phyloP scores from a whole-genome alignment of 92 coral and sea anemone species.

The Porites lobata region DNA sequence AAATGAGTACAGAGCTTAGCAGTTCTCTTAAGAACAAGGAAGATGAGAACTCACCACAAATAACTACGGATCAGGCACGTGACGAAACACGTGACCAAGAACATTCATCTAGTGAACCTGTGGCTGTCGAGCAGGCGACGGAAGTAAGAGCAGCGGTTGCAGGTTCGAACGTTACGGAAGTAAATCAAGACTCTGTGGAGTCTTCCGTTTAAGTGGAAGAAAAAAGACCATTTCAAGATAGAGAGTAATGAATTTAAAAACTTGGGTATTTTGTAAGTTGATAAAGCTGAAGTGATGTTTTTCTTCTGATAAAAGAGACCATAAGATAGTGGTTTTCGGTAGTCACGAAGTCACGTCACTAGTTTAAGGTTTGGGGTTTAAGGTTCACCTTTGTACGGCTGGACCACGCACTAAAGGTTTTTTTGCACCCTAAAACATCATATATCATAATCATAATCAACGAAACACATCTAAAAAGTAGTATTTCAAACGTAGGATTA shows the following conservation, averaged over 20 bases:
- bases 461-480: too few species aligned
- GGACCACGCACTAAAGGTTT: too few species aligned
- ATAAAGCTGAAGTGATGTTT: neutral
- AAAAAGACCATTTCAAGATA: neutral
- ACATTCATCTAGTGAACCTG: neutral
- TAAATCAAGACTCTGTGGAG: slow-evolving; percentile 42
- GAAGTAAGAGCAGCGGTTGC: slow-evolving; percentile 10
- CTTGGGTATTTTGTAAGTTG: neutral
- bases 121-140: slow-evolving; percentile 2
- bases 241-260: neutral
- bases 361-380: too few species aligned
- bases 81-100: slow-evolving; percentile 1
- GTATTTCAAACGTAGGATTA: too few species aligned
- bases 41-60: neutral
- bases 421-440: too few species aligned
- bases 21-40: slow-evolving; percentile 8
- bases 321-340: too few species aligned
- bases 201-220: slow-evolving; percentile 35
- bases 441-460: too few species aligned
- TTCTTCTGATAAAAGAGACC: too few species aligned
- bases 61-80: neutral
- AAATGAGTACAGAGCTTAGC: neutral
- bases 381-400: too few species aligned
- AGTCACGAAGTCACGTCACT: too few species aligned
- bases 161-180: neutral